These are phyloP conservation scores for Heliconius ethilla DNA, from an alignment of 2,888 invertebrate species.

Conservation along the genomic window DNA sequence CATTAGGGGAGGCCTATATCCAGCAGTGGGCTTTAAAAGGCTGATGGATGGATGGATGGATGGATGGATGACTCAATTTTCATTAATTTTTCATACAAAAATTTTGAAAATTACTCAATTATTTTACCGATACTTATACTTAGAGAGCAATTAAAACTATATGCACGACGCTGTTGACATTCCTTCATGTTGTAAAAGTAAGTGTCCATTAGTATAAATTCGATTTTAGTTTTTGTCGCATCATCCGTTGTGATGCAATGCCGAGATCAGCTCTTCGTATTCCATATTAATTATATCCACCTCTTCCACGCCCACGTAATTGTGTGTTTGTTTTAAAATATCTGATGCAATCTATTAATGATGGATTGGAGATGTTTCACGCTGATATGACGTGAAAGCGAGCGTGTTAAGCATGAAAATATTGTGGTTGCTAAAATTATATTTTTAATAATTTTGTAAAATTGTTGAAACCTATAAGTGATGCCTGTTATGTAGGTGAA, in stretches of 20 bases:
- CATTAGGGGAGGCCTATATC: too few relatives aligned
- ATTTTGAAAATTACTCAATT: not conserved
- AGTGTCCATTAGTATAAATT: constrained; percentile 28
- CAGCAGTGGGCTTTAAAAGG: too few relatives aligned
- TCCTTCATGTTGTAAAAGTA: constrained; percentile 19
- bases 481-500: too few relatives aligned
- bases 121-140: not conserved
- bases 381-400: not conserved
- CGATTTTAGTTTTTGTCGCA: constrained; percentile 37
- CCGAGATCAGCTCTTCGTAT: constrained; percentile 33
- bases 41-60: too few relatives aligned
- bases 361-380: constrained; percentile 24
- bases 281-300: constrained; percentile 39
- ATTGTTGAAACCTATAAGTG: too few relatives aligned
- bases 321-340: constrained; percentile 32
- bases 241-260: constrained; percentile 37
- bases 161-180: constrained; percentile 5
- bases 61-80: too few relatives aligned
- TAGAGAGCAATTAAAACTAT: constrained; percentile 15
- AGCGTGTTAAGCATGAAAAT: too few relatives aligned
- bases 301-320: constrained; percentile 33
- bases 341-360: constrained; percentile 25
- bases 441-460: too few relatives aligned
- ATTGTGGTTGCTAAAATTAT: too few relatives aligned
- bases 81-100: too few relatives aligned